phyloP scores from a whole-genome alignment of 2,797 vertebrate species.

The Peromyscus aztecus region DNA sequence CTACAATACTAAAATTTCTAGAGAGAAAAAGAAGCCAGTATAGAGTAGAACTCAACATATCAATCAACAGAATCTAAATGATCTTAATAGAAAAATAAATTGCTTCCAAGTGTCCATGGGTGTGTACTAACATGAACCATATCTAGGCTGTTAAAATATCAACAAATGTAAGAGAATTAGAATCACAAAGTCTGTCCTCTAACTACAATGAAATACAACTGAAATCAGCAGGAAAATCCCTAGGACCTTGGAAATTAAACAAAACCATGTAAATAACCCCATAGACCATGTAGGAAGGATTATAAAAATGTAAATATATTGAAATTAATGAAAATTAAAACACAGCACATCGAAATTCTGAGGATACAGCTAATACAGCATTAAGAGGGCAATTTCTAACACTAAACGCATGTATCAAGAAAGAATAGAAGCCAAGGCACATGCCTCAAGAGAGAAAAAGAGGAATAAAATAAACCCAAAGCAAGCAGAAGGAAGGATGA shows the following conservation, averaged over 20 bases:
- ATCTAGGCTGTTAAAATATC: background rate
- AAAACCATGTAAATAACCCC: background rate
- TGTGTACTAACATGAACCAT: background rate
- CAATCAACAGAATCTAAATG: background rate
- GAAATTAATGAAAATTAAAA: background rate
- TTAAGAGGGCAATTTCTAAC: background rate
- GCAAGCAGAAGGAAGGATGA: background rate
- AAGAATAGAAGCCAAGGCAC: background rate
- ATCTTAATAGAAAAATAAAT: background rate
- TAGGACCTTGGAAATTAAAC: background rate
- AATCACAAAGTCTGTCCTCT: background rate
- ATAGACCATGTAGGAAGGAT: background rate
- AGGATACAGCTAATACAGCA: background rate
- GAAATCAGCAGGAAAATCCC: constrained; percentile 13
- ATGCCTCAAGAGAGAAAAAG: background rate
- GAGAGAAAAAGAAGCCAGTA: background rate
- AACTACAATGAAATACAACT: background rate
- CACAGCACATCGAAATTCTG: background rate
- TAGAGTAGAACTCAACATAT: background rate
- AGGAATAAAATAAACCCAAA: background rate
- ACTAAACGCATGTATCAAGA: background rate
- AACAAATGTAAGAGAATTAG: background rate
- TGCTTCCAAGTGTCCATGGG: background rate
- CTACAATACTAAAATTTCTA: background rate
- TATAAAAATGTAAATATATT: background rate